These are phyloP conservation scores for Drosophila nigrodunni DNA, from an alignment of 1,140 invertebrate genomes.

Conservation along the genomic window DNA sequence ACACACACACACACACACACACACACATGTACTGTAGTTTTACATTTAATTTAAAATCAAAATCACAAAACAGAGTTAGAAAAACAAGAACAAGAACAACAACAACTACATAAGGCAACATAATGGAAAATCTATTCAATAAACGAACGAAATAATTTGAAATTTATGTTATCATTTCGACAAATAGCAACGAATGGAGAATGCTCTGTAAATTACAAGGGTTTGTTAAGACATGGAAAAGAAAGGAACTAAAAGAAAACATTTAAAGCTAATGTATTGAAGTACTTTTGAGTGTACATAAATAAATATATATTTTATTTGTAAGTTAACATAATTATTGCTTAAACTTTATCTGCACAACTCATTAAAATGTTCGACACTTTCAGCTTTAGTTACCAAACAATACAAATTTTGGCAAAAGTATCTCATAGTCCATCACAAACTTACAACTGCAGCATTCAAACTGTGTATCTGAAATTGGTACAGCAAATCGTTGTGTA, in stretches of 20 bases:
- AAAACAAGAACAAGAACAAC: constrained; percentile 11
- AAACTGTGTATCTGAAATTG: constrained; percentile 1
- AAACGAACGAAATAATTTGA: constrained; percentile 52
- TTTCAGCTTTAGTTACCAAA: too few relatives aligned
- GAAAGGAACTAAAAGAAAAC: too few relatives aligned
- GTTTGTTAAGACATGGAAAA: too few relatives aligned
- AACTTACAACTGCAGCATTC: neutral
- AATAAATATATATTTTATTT: too few relatives aligned
- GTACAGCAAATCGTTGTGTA: neutral
- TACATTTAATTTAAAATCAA: constrained; percentile 78
- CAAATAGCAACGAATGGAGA: constrained; percentile 1
- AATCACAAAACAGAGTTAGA: constrained; percentile 19
- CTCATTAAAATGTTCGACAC: too few relatives aligned
- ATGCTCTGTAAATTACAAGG: neutral
- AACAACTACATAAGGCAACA: constrained; percentile 37
- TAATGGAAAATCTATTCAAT: constrained; percentile 51
- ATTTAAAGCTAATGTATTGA: too few relatives aligned
- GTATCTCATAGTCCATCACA: neutral
- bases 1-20: constrained; percentile 54
- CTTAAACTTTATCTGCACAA: too few relatives aligned
- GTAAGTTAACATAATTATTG: too few relatives aligned
- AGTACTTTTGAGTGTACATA: too few relatives aligned
- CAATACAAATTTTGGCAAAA: neutral
- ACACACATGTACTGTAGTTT: constrained; percentile 61
- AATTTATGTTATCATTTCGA: constrained; percentile 22